Evolutionary conservation across 2,113 vertebrate genomes (phyloP).

Genomic region (Cariama cristata): DNA sequence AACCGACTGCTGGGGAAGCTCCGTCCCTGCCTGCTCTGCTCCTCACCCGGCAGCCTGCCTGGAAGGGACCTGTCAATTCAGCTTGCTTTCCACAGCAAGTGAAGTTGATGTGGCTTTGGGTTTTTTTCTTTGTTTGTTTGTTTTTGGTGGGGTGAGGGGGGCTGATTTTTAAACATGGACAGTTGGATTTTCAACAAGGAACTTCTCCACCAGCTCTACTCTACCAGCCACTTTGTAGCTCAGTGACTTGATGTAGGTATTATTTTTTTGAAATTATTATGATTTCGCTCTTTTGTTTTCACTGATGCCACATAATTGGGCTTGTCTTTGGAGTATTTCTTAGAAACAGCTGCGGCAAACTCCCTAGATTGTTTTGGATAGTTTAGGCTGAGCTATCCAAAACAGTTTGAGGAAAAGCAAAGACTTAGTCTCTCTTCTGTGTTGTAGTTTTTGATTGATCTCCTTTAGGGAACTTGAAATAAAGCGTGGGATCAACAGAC

Average conservation of each 20-base stretch:
- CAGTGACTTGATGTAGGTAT: not conserved
- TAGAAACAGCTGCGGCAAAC: not conserved
- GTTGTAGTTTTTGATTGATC: not conserved
- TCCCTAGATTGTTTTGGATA: not conserved
- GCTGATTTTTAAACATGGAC: not conserved
- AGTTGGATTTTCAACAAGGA: not conserved
- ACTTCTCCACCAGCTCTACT: not conserved
- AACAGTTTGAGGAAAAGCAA: not conserved
- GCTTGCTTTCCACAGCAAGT: not conserved
- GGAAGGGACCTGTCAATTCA: slow-evolving; percentile 1
- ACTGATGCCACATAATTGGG: not conserved
- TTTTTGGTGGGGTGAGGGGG: rapidly evolving
- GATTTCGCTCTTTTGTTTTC: not conserved
- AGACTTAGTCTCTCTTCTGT: not conserved
- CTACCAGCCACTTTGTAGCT: not conserved
- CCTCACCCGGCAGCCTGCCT: not conserved
- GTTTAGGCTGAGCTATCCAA: not conserved
- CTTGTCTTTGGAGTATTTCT: not conserved
- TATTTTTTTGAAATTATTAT: not conserved
- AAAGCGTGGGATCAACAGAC: not conserved
- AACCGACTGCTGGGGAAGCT: not conserved
- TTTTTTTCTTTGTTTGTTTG: not conserved
- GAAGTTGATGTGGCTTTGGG: not conserved
- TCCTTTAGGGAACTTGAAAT: not conserved
- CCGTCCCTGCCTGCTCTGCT: not conserved